A percentile compares a stretch with the other conserved stretches of the same genome.
phyloP scores from a whole-genome alignment of 1,140 invertebrate genomes.

The Drosophila gunungcola region DNA sequence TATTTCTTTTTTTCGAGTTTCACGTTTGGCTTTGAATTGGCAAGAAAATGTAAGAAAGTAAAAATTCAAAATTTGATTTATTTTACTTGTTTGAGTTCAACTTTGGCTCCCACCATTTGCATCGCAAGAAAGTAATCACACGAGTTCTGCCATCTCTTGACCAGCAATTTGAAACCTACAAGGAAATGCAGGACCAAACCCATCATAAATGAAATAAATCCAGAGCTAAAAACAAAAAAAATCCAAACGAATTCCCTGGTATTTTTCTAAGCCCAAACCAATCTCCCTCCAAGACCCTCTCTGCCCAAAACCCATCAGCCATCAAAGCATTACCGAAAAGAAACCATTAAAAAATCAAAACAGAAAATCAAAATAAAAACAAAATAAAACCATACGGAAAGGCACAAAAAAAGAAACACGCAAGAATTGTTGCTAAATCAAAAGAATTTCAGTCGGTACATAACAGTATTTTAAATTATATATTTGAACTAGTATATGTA shows the following conservation, averaged over 20 bases:
- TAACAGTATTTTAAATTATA: slow-evolving; percentile 47
- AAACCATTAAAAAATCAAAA: slow-evolving; percentile 36
- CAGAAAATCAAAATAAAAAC: slow-evolving; percentile 29
- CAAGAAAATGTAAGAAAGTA: slow-evolving; percentile 35
- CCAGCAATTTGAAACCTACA: slow-evolving; percentile 47
- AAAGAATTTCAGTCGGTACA: slow-evolving; percentile 44
- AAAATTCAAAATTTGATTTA: slow-evolving; percentile 23
- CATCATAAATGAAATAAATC: slow-evolving; percentile 24
- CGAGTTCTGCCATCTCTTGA: slow-evolving; percentile 41
- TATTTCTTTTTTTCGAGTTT: slow-evolving; percentile 50
- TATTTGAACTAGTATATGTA: slow-evolving; percentile 21
- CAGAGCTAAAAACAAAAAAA: slow-evolving; percentile 32
- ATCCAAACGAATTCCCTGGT: slow-evolving; percentile 59
- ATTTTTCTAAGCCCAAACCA: slow-evolving; percentile 62
- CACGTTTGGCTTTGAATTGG: slow-evolving; percentile 78
- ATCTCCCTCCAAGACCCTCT: slow-evolving; percentile 39
- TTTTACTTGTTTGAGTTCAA: slow-evolving; percentile 33
- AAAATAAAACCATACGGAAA: slow-evolving; percentile 44
- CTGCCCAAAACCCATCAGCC: slow-evolving; percentile 36
- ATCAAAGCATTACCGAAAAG: slow-evolving; percentile 33
- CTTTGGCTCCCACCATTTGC: slow-evolving; percentile 10
- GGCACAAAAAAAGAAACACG: slow-evolving; percentile 51
- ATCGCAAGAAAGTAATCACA: slow-evolving; percentile 39
- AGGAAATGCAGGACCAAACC: slow-evolving; percentile 20
- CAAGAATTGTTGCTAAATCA: slow-evolving; percentile 71